A percentile compares a stretch with the other conserved stretches of the same genome.
These are phyloP conservation scores for Eulemur mongoz DNA, from an alignment of 2,797 vertebrate species.

Conservation along the genomic window DNA sequence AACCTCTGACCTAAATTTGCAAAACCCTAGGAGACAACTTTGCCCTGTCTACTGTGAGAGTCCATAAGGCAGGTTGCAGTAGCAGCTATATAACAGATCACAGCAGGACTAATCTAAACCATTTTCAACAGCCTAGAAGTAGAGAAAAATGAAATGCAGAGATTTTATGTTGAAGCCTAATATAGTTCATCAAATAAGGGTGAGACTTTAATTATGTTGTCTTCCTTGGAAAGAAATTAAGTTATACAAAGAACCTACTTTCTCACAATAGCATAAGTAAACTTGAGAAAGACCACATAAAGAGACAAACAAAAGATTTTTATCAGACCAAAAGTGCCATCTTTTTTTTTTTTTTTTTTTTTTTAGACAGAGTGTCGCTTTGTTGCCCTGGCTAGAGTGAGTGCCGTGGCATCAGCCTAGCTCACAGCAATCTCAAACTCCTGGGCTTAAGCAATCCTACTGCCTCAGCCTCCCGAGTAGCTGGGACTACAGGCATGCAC, in stretches of 20 bases:
- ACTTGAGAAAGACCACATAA: constrained; percentile 56
- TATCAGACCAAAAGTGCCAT: not conserved
- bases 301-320: constrained; percentile 68
- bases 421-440: too few species aligned
- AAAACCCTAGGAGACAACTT: constrained; percentile 57
- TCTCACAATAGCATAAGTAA: constrained; percentile 47
- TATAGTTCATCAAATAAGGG: constrained; percentile 46
- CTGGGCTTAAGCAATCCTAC: too few species aligned
- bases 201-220: constrained; percentile 64
- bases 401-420: too few species aligned
- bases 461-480: too few species aligned
- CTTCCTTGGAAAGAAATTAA: constrained; percentile 71
- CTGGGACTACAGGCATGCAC: too few species aligned
- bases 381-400: too few species aligned
- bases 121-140: not conserved
- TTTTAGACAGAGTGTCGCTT: too few species aligned
- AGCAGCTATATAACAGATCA: constrained; percentile 46
- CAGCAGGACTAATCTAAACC: constrained; percentile 52
- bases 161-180: not conserved
- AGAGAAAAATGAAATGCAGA: constrained; percentile 65
- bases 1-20: constrained; percentile 70
- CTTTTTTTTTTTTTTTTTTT: not conserved
- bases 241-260: constrained; percentile 58
- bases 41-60: constrained; percentile 16
- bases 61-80: constrained; percentile 60